Conservation (phyloP, 2,113 vertebrate species). For the Pluvialis apricaria region DNA sequence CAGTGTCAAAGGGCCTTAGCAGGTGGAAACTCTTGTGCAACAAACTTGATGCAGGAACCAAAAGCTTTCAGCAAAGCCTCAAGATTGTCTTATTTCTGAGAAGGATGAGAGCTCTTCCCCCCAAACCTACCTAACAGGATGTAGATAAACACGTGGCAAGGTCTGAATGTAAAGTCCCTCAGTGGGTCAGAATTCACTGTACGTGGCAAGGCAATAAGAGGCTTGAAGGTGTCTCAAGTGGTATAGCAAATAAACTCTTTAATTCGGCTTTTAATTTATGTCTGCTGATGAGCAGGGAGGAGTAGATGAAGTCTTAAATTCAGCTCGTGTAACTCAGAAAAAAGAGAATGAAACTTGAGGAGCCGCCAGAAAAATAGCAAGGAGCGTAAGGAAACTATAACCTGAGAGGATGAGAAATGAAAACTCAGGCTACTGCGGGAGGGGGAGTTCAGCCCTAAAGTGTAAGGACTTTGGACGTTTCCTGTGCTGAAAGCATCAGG, state of each 20-base stretch:
- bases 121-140: background rate
- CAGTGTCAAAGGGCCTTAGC: background rate
- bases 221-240: constrained; percentile 1
- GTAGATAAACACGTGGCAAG: background rate
- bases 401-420: constrained; percentile 24
- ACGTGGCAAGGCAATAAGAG: background rate
- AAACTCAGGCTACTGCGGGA: constrained; percentile 3
- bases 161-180: background rate
- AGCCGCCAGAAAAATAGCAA: background rate
- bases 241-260: constrained; percentile 13
- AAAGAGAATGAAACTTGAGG: constrained; percentile 19
- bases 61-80: background rate
- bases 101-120: background rate
- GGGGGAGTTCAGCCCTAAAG: background rate
- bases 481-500: constrained; percentile 23
- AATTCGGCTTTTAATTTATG: constrained; percentile 40
- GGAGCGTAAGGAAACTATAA: background rate
- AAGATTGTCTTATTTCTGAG: background rate
- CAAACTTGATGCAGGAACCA: background rate
- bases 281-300: background rate
- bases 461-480: background rate
- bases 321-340: background rate
- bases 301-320: background rate
- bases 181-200: background rate
- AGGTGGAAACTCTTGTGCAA: background rate